Evolutionary conservation across 2,113 vertebrate genomes (phyloP).

Genomic region (Nannobrachium achirus): DNA sequence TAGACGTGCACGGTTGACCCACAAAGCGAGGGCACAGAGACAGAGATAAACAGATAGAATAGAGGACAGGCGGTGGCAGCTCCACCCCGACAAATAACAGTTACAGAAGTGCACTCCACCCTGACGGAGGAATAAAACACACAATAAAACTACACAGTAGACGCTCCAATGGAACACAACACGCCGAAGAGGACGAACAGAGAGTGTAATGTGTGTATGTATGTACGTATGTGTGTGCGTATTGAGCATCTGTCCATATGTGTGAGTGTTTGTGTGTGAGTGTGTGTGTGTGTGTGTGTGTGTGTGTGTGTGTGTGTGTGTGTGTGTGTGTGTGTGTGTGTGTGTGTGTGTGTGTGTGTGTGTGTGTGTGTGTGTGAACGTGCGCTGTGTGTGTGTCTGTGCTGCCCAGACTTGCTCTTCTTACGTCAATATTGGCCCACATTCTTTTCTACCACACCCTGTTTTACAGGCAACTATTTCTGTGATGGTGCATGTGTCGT

Average conservation of each 20-base stretch:
- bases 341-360: neutral
- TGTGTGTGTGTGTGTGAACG: neutral
- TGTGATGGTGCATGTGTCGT: neutral
- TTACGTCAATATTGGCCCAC: conserved; percentile 46
- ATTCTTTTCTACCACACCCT: conserved; percentile 34
- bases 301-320: neutral
- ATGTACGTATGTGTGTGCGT: neutral
- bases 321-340: neutral
- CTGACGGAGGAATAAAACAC: conserved; percentile 38
- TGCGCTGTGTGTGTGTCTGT: neutral
- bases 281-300: neutral
- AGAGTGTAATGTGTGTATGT: neutral
- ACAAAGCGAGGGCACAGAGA: conserved; percentile 24
- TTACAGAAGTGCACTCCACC: conserved; percentile 31
- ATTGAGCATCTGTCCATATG: neutral
- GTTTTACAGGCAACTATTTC: conserved; percentile 11
- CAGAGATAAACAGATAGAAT: conserved; percentile 38
- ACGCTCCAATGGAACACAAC: neutral
- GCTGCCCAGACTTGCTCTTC: conserved; percentile 22
- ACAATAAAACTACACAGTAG: conserved; percentile 1
- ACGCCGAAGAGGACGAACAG: neutral
- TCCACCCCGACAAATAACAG: conserved; percentile 39
- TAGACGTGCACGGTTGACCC: conserved; percentile 34
- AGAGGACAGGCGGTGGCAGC: conserved; percentile 23
- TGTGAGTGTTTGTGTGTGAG: neutral